Evolutionary conservation across 2,888 invertebrate species (phyloP).

Genomic region (Phyto melanocephala): DNA sequence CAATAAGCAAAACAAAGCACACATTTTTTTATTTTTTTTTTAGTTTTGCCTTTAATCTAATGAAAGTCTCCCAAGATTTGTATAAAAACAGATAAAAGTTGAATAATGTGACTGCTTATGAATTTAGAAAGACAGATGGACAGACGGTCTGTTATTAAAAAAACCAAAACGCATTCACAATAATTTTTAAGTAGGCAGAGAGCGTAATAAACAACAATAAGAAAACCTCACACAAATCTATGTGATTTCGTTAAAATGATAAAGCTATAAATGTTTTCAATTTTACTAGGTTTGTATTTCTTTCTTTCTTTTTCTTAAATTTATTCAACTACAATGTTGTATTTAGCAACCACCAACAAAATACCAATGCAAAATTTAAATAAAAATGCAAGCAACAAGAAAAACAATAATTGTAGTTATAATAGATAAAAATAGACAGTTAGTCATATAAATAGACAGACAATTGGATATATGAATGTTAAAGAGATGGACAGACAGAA

Average conservation of each 20-base stretch:
- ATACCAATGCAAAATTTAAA: conserved; percentile 16
- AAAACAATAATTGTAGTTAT: conserved; percentile 14
- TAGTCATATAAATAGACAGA: conserved; percentile 46
- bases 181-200: conserved; percentile 45
- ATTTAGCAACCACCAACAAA: not conserved
- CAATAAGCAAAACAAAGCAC: conserved; percentile 19
- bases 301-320: too few species aligned
- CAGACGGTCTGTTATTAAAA: conserved; percentile 4
- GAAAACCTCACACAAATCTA: conserved; percentile 35
- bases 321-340: conserved; percentile 5
- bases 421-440: conserved; percentile 46
- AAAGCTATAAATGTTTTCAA: conserved; percentile 42
- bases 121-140: conserved; percentile 29
- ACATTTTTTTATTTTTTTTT: not conserved
- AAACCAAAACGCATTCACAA: conserved; percentile 34
- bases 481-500: not conserved
- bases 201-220: conserved; percentile 22
- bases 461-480: not conserved
- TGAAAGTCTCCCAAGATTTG: conserved; percentile 33
- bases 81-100: conserved; percentile 25
- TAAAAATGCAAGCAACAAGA: conserved; percentile 33
- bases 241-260: conserved; percentile 58
- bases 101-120: conserved; percentile 41
- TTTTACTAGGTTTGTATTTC: not conserved
- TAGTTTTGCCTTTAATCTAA: conserved; percentile 9